Percentiles rank a stretch among this genome's conserved stretches.
phyloP scores from a whole-genome alignment of 2,797 vertebrate species.

The Artibeus jamaicensis region DNA sequence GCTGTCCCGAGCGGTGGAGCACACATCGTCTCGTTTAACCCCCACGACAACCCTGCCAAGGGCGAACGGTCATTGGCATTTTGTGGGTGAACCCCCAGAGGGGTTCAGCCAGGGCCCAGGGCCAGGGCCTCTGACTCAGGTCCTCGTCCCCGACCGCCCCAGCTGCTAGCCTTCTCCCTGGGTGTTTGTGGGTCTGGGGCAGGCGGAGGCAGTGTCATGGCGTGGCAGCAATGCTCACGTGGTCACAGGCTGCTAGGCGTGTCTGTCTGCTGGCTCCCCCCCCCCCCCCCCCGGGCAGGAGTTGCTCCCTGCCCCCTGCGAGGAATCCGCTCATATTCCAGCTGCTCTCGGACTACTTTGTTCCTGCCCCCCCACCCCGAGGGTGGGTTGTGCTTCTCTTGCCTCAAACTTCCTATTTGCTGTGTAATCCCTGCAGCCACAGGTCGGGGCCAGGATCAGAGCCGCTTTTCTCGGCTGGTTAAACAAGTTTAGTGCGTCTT shows the following conservation, averaged over 20 bases:
- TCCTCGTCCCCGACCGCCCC: accelerated
- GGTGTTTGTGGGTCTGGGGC: background rate
- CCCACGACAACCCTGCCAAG: accelerated
- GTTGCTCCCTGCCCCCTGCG: accelerated
- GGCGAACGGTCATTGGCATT: accelerated
- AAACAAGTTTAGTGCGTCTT: background rate
- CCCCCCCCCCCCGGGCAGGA: too few species aligned
- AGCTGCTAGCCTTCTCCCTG: too few species aligned
- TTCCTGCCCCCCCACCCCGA: too few species aligned
- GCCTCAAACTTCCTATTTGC: background rate
- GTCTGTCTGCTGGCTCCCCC: too few species aligned
- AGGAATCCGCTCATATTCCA: background rate
- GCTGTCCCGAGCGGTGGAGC: accelerated
- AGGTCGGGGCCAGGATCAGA: background rate
- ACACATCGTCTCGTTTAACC: accelerated
- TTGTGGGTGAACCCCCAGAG: background rate
- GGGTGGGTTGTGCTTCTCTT: background rate
- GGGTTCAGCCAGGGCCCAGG: background rate
- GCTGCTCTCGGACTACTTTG: background rate
- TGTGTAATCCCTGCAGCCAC: background rate
- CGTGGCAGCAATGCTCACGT: accelerated
- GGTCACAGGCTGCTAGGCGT: background rate
- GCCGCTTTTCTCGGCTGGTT: background rate
- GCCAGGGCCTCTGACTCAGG: background rate
- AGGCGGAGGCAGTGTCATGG: accelerated